Base-by-base conservation (phyloP, 2,888 invertebrate species). In the Abrostola tripartita region DNA sequence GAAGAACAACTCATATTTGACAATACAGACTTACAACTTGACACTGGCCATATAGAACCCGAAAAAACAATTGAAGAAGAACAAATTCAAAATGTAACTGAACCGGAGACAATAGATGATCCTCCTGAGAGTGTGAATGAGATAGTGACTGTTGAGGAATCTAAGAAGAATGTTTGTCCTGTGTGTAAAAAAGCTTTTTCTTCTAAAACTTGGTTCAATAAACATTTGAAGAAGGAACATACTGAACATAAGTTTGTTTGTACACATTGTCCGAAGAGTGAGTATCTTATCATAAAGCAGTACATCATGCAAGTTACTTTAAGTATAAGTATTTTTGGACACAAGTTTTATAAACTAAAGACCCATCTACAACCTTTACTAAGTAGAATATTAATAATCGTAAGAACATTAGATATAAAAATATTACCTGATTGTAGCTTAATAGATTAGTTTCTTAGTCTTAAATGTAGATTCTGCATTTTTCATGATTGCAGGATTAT, bases 151-250 rank as follows among this genome's bases (percentile, higher is more conserved):
- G 53, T 61, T 4, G 74, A 65, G 4, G 70, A 65, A 12, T 53
- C 37, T 47, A 83, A 84, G 55, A 88, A 85, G 60, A 84, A 85
- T 80, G 56, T 86, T 0, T 94, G 93, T 71, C 79, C 86, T 0
- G 62, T 87, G 11, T 94, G 93, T 67, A 79, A 79, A 9, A 93
- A 90, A 64, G 76, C 72, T 9, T 94, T 93, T 67, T 83, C 76
- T 5, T 90, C 92, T 0, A 90, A 91, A 58, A 83, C 87, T 7
- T 93, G 94, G 93, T 91, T 89, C 61, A 78, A 78, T 36, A 92
- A 90, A 61, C 93, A 94, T 56, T 85, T 92, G 82, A 83, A 85
- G 42, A 92, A 89, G 41, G 91, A 89, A 60, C 92, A 93, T 67
- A 82, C 83, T 0, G 86, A 85, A 0, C 83, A 81, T 47, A 88